phyloP scores from a whole-genome alignment of 2,797 vertebrate genomes.

The Buceros bicornis region DNA sequence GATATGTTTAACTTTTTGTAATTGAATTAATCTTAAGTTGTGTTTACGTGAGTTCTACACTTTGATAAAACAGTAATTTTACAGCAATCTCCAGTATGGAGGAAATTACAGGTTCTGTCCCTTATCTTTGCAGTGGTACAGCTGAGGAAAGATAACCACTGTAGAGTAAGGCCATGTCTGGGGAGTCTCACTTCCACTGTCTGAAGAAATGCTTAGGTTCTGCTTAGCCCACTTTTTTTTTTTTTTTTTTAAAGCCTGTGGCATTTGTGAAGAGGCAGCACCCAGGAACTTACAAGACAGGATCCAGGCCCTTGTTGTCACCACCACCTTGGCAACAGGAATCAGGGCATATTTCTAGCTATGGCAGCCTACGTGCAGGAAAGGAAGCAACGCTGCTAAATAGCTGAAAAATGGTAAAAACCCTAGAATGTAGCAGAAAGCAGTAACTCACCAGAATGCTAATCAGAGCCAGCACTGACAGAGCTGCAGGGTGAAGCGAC shows the following conservation, averaged over 20 bases:
- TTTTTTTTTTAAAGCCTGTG: background rate
- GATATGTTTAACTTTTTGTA: background rate
- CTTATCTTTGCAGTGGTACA: background rate
- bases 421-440: background rate
- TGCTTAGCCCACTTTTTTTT: background rate
- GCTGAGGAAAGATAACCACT: background rate
- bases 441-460: background rate
- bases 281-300: background rate
- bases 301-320: background rate
- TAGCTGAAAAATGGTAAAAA: background rate
- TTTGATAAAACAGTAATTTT: background rate
- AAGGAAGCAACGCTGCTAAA: background rate
- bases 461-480: accelerated
- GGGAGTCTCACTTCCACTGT: background rate
- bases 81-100: background rate
- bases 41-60: background rate
- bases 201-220: constrained; percentile 35
- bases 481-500: background rate
- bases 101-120: background rate
- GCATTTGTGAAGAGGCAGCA: background rate
- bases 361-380: background rate
- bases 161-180: background rate
- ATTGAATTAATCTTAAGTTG: background rate
- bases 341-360: background rate
- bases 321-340: background rate